These are phyloP conservation scores for Leucopternis melanops DNA, from an alignment of 2,113 vertebrate species.

Conservation along the genomic window DNA sequence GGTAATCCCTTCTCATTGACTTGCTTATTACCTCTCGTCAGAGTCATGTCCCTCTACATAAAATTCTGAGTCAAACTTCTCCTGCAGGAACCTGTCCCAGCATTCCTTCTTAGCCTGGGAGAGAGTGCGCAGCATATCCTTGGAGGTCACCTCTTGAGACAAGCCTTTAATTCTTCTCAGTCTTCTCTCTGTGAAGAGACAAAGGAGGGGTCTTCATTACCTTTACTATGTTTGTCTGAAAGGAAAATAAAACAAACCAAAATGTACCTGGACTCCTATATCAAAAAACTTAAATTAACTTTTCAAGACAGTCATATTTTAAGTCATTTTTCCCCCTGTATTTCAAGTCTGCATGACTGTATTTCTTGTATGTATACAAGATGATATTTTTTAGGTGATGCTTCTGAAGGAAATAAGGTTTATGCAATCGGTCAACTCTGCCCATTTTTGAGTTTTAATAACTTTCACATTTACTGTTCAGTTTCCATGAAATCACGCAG, in stretches of 20 bases:
- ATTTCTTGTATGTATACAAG: background rate
- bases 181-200: conserved; percentile 81
- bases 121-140: conserved; percentile 90
- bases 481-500: background rate
- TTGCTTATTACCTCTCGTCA: conserved; percentile 80
- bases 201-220: background rate
- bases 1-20: background rate
- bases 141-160: conserved; percentile 89
- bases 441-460: background rate
- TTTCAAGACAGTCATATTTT: background rate
- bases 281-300: background rate
- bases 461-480: background rate
- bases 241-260: background rate
- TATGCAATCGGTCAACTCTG: background rate
- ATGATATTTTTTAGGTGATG: background rate
- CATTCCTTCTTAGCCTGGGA: conserved; percentile 95
- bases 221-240: background rate
- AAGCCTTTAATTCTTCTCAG: conserved; percentile 89
- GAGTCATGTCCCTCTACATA: conserved; percentile 82
- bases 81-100: conserved; percentile 95
- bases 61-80: conserved; percentile 84
- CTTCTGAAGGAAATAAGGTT: background rate
- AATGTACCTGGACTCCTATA: background rate
- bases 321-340: background rate
- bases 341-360: background rate